phyloP scores from a whole-genome alignment of 2,888 invertebrate species.

The Patella caerulea region DNA sequence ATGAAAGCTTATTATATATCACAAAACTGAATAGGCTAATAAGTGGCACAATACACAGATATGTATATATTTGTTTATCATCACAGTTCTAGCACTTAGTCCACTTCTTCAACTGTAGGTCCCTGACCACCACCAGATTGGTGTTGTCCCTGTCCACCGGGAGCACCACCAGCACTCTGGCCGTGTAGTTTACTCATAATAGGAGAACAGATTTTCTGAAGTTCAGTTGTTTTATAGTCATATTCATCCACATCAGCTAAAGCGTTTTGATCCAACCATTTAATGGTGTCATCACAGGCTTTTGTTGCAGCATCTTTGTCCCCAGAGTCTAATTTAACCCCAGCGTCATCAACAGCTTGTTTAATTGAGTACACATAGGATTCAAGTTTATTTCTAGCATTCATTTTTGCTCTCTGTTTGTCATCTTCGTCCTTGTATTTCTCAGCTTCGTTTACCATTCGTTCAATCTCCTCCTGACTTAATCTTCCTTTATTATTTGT shows the following conservation, averaged over 20 bases:
- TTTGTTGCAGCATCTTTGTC: conserved; percentile 79
- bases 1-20: no score
- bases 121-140: conserved; percentile 45
- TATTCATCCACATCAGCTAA: conserved; percentile 83
- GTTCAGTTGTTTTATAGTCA: conserved; percentile 82
- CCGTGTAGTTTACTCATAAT: conserved; percentile 77
- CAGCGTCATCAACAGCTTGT: conserved; percentile 75
- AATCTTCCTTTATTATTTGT: conserved; percentile 89
- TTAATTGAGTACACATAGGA: conserved; percentile 70
- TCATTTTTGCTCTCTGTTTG: conserved; percentile 59
- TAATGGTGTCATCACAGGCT: conserved; percentile 76
- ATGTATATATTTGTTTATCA: neutral
- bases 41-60: no score
- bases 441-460: conserved; percentile 73
- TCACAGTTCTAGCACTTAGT: conserved; percentile 66
- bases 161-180: conserved; percentile 8
- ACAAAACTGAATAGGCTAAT: no score
- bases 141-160: neutral
- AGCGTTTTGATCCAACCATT: conserved; percentile 86
- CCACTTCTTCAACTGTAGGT: conserved; percentile 77
- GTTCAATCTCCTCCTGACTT: conserved; percentile 88
- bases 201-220: conserved; percentile 83
- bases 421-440: conserved; percentile 63
- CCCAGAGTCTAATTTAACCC: conserved; percentile 74
- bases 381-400: conserved; percentile 57